Base-by-base conservation (phyloP, 2,888 invertebrate genomes). In the Tridacna gigas region DNA sequence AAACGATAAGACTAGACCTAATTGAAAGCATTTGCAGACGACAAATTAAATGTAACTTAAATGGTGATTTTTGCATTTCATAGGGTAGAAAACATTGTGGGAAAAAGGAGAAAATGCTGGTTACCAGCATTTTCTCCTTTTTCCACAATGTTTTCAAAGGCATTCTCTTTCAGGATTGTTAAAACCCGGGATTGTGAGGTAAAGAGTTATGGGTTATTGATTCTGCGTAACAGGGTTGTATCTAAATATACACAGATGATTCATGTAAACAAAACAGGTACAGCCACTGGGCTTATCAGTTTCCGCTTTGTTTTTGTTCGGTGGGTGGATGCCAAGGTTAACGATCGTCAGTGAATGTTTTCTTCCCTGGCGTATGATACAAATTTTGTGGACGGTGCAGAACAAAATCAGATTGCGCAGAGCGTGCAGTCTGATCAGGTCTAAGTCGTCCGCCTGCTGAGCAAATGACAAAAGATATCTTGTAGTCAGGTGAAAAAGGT, bases 211-310 rank as follows among this genome's bases (percentile, higher is more conserved):
- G 20, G 45, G 2, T 67, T 45, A 67, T 67, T 37, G 67, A n/a
- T 67, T 37, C 37, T 45, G 45, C 37, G 67, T 45, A 67, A 67
- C 67, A 67, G 37, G 37, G 45, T n/a, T 67, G 37, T 37, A 67
- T 5, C 18, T 65, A 28, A 28, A 65, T 65, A 61, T 61, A 66
- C 26, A 26, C 66, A 26, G 66, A 26, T 22, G 15, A 67, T 67
- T 45, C 67, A 67, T 67, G 45, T 67, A 67, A 67, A 67, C 67
- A 67, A 67, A 67, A 67, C 67, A 67, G 67, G 67, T 67, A 67
- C 67, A 67, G 11, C 25, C 63, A 15, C 67, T 45, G 67, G 67
- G 67, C 67, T 67, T 67, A 67, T 67, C 67, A 67, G 67, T n/a
- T 45, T n/a, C 56, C 37, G 37, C 37, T 37, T 37, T 37, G 37